Evolutionary conservation across 2,888 invertebrate genomes (phyloP), one percentile per base, ranked within the genome.

Genomic region (Bugula neritina): DNA sequence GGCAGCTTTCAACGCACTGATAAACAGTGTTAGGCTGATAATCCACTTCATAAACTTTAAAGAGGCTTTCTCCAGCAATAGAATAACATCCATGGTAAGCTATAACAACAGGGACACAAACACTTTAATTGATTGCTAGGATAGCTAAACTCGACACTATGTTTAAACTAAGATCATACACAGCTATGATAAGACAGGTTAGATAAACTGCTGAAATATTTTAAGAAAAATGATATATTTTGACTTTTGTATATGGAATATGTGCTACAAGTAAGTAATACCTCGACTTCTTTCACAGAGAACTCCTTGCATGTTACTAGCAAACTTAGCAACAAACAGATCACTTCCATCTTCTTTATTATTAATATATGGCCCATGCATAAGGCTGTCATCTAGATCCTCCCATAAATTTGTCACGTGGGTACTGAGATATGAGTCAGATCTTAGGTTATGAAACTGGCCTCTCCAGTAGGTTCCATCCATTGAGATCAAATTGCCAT

Each of bases 1-100:
- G 27, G 31, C 63, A 63, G 17, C 29, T 63, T 27, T 63, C 63
- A 27, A 63, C 63, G 31, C 63, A 63, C 31, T 63, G 63, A 34
- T 63, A 63, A 10, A 63, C 63, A 29, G 63, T 63, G 27, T 63
- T 63, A 34, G 63, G 63, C n/a, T 63, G 63, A n/a, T 63, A 63
- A n/a, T 63, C 63, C 31, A 63, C 29, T 34, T 63, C 5, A 31
- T 63, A 63, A 31, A n/a, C 63, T n/a, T 63, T 63, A 27, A 63
- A 63, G 5, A 63, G 31, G 17, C 10, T 27, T n/a, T 63, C 29
- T 13, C 63, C 63, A 63, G 34, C 63, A 29, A 63, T 63, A 29
- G 63, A 63, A 31, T 63, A 63, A 34, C 63, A 63, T 10, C 63
- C 63, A 13, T 27, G 25, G 27, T 25, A 63, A 3, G 63, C 63